Evolutionary conservation across 2,888 invertebrate genomes (phyloP).

Genomic region (Erebia aethiops): DNA sequence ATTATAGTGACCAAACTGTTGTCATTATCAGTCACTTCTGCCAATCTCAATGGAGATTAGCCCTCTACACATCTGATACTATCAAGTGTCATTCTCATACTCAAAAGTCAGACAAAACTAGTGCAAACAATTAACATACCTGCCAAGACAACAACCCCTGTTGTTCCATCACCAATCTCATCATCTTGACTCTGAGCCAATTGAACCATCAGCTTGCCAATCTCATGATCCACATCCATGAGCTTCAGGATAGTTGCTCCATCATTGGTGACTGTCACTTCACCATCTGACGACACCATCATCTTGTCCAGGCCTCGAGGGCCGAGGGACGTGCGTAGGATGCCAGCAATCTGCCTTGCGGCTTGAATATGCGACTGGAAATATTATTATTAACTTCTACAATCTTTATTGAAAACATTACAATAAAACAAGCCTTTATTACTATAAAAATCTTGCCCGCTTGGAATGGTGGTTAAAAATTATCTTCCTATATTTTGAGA

Average conservation of each 20-base stretch:
- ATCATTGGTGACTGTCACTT: conserved; percentile 98
- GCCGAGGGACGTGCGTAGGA: conserved; percentile 95
- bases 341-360: conserved; percentile 95
- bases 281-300: conserved; percentile 98
- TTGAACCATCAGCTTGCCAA: conserved; percentile 98
- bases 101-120: background rate
- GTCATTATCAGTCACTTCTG: no score
- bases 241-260: conserved; percentile 99
- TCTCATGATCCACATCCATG: conserved; percentile 99
- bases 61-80: no score
- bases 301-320: conserved; percentile 99
- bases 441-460: no score
- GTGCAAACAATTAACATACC: conserved; percentile 58
- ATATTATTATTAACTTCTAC: background rate
- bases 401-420: no score
- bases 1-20: no score
- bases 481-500: no score
- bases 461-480: no score
- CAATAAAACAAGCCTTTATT: no score
- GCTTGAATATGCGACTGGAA: conserved; percentile 98
- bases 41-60: no score
- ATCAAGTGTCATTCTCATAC: no score
- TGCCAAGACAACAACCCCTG: conserved; percentile 95
- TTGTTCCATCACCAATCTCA: conserved; percentile 99
- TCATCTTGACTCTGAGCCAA: conserved; percentile 99